Percentiles rank a stretch among this genome's conserved stretches.
Conservation (phyloP, 2,113 vertebrate genomes). For the Synodontis membranacea region DNA sequence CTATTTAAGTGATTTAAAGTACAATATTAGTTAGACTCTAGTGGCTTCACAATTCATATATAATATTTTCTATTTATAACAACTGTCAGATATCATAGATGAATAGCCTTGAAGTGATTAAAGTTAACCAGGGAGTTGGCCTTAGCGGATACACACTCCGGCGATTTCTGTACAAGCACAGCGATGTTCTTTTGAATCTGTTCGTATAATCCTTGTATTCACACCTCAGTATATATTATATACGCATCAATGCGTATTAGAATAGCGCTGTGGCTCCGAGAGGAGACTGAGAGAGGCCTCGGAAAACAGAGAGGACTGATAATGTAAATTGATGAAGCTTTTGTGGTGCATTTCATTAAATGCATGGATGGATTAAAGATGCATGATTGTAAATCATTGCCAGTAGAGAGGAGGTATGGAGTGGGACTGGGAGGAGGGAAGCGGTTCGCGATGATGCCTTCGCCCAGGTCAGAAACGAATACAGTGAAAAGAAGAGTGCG, state of each 20-base stretch:
- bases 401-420: slow-evolving; percentile 59
- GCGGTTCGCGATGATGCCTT: neutral
- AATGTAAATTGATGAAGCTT: slow-evolving; percentile 71
- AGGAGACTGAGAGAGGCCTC: neutral
- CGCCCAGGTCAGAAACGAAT: neutral
- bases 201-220: neutral
- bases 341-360: slow-evolving; percentile 72
- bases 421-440: slow-evolving; percentile 5
- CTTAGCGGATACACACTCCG: neutral
- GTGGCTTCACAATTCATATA: neutral
- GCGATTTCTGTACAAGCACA: neutral
- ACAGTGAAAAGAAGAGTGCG: neutral
- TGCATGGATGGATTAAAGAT: slow-evolving; percentile 69
- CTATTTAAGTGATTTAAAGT: neutral
- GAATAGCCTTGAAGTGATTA: neutral
- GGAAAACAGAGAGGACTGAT: slow-evolving; percentile 46
- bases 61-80: neutral
- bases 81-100: neutral
- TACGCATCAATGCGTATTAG: slow-evolving; percentile 52
- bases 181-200: neutral
- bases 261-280: slow-evolving; percentile 27
- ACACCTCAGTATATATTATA: neutral
- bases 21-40: neutral
- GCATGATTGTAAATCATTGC: slow-evolving; percentile 70
- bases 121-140: neutral